Base-by-base conservation (phyloP, 2,113 vertebrate genomes). In the Seriola rivoliana region DNA sequence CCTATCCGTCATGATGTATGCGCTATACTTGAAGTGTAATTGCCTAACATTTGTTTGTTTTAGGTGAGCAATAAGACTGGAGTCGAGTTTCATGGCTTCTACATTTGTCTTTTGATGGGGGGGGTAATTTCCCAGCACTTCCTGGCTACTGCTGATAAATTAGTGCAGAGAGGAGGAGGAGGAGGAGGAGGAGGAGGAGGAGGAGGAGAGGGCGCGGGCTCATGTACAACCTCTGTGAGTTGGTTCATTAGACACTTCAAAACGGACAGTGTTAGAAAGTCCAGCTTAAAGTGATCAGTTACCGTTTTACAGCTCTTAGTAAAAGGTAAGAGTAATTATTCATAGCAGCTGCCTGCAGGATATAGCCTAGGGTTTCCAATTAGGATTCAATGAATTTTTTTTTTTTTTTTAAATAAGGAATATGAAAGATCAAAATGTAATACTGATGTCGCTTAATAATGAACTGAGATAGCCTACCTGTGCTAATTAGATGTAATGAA, bases 31-130 rank as follows among this genome's bases (percentile, higher is more conserved):
- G 65, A 36, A 5, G 72, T 48, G 72, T 89, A 86, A 86, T 52
- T 85, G 78, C 77, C 34, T 21, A 32, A 66, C 80, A 76, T 90
- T 86, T 88, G 84, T 88, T 91, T 85, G 81, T 58, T 89, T 87
- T 71, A 81, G 81, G 59, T 66, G 74, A 74, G 74, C 70, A 86
- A 88, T 79, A 78, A 66, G 64, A 42, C 52, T 42, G 67, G 55
- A 78, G 81, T 82, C 78, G 67, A 71, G 58, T 59, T 70, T 78
- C 70, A 63, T 25, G 71, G 73, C 73, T 77, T 73, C 73, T 29
- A 36, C 80, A 87, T 87, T 87, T 81, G 80, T 87, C 82, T 79
- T 23, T 69, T 60, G 68, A 57, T 62, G 85, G 50, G 48, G 29
- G 5, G 42, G 42, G 36, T 50, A 81, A 78, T 87, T 83, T 85